Evolutionary conservation across 2,888 invertebrate species (phyloP).

Genomic region (Eupithecia insigniata): DNA sequence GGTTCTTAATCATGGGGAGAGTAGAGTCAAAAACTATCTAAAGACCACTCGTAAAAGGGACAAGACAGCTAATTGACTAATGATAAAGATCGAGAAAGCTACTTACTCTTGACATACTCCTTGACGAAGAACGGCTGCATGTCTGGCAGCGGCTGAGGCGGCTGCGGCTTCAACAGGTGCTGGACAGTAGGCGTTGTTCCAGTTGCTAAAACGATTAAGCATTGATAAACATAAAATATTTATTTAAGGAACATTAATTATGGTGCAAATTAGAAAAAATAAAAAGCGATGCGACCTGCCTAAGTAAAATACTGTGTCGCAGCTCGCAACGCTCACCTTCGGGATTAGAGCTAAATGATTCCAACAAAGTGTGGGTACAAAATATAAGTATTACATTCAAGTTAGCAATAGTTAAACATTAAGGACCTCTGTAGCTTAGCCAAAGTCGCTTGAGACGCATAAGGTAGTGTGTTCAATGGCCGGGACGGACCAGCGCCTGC

Average conservation of each 20-base stretch:
- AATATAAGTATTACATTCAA: too few species aligned
- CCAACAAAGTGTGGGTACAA: too few species aligned
- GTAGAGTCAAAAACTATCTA: too few species aligned
- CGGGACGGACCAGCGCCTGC: constrained; percentile 72
- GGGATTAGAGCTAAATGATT: too few species aligned
- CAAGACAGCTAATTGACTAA: too few species aligned
- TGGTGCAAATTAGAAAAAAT: too few species aligned
- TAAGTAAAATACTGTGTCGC: too few species aligned
- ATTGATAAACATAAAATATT: background rate
- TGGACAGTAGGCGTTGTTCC: constrained; percentile 82
- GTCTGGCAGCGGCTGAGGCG: constrained; percentile 93
- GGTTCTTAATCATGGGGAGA: too few species aligned
- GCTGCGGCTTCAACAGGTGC: constrained; percentile 91
- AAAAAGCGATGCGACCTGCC: too few species aligned
- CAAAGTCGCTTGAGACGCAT: constrained; percentile 48
- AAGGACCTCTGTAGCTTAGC: constrained; percentile 78
- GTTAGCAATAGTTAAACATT: background rate
- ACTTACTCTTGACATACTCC: constrained; percentile 92
- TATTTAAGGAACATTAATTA: too few species aligned
- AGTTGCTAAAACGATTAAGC: constrained; percentile 50
- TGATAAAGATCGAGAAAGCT: too few species aligned
- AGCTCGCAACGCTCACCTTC: too few species aligned
- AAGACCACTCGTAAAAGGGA: background rate
- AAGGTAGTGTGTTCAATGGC: constrained; percentile 22
- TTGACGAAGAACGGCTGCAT: constrained; percentile 97